Evolutionary conservation across 2,888 invertebrate species (phyloP).

Genomic region (Drosophila meridionalis): DNA sequence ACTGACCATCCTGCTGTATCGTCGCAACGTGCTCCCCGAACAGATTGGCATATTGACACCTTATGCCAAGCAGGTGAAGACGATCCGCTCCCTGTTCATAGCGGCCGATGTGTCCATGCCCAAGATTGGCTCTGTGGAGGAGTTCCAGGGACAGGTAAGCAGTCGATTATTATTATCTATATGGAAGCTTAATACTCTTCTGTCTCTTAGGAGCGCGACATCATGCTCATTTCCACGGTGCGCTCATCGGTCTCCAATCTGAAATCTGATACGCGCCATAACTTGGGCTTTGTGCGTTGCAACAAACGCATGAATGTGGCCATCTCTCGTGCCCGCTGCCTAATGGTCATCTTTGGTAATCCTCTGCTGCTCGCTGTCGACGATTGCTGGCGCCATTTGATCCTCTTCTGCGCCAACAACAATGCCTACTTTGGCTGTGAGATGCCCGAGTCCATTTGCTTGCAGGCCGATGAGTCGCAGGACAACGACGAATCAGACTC

Average conservation of each 20-base stretch:
- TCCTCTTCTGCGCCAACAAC: constrained; percentile 88
- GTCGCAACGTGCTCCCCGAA: constrained; percentile 86
- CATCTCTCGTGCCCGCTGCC: constrained; percentile 91
- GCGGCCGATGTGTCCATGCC: constrained; percentile 86
- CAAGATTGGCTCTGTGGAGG: constrained; percentile 93
- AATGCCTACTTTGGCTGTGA: constrained; percentile 90
- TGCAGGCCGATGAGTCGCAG: not conserved
- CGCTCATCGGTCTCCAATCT: constrained; percentile 86
- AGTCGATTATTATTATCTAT: not conserved
- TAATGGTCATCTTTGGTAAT: constrained; percentile 93
- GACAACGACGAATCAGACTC: constrained; percentile 2
- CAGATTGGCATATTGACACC: constrained; percentile 95
- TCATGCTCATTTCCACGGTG: constrained; percentile 91
- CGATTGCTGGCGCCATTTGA: constrained; percentile 88
- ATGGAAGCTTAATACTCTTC: not conserved
- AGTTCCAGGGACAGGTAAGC: constrained; percentile 93
- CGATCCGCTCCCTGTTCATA: constrained; percentile 82
- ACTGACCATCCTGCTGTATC: constrained; percentile 88
- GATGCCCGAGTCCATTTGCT: constrained; percentile 84
- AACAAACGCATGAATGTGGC: constrained; percentile 95
- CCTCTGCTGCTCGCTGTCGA: constrained; percentile 90
- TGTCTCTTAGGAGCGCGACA: constrained; percentile 83
- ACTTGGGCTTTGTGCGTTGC: constrained; percentile 90
- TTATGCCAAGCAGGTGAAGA: constrained; percentile 93
- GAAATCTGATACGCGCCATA: constrained; percentile 85